Base-by-base conservation (phyloP, 37 sponge, comb jelly and placozoan genomes). In the Petrosia ficiformis region DNA sequence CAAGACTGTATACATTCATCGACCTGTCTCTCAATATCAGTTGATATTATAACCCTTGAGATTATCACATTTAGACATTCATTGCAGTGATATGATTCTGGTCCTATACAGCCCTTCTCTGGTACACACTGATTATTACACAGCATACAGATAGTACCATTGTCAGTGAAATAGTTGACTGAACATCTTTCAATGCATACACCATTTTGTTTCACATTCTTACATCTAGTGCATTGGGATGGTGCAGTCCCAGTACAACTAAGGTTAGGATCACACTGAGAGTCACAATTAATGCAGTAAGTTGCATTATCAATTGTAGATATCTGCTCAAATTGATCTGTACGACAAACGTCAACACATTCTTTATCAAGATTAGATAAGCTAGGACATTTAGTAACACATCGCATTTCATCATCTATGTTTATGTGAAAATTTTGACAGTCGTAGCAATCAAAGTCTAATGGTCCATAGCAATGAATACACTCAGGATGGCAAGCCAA, bases 201-300 rank as follows among this genome's bases (percentile, higher is more conserved):
- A 10, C 71, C 73, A 14, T 26, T 57, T 24, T 66, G 32, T 16
- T 38, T 6, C 10, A 80, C 77, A 5, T 59, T 2, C 16, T 30
- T 31, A 68, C 91, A 91, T 2, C 43, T 39, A 0, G 25, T 35
- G 74, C 91, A 91, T 38, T 91, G 59, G 2, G 64, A 39, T 1
- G 86, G 83, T 6, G 5, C 5, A 22, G 63, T 5, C 0, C 91
- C 91, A 25, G 83, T 71, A 65, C 91, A 91, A 39, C 83, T 66
- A 10, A 66, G 57, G 2, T 61, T 54, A 21, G 74, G 65, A 39
- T 70, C 76, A 68, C 91, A 91, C 40, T 44, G 52, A 0, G 40
- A 1, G 63, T 44, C 63, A 35, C 91, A 91, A 57, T 85, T 36
- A 32, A 56, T 57, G 56, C 91, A 91, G 44, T 58, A 79, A 0